Evolutionary conservation across 2,113 vertebrate genomes (phyloP).

Genomic region (Nematolebias whitei): DNA sequence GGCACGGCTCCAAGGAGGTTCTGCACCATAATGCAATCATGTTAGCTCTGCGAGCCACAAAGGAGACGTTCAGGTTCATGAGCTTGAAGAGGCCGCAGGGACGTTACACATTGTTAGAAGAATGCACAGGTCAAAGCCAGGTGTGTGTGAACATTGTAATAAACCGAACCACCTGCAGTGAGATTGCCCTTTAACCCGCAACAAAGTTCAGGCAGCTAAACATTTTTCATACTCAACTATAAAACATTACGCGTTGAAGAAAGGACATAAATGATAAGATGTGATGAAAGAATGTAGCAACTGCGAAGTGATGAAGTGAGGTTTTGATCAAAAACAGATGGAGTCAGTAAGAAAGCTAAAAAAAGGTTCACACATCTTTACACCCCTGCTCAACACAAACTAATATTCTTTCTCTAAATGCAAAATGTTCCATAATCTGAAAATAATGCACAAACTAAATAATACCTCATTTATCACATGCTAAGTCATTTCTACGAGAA

Average conservation of each 20-base stretch:
- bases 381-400: not conserved
- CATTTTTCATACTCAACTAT: conserved; percentile 25
- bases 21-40: conserved; percentile 59
- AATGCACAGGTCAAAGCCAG: conserved; percentile 63
- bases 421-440: not conserved
- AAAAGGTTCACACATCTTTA: not conserved
- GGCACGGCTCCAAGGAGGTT: conserved; percentile 54
- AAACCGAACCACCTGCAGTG: conserved; percentile 43
- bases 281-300: not conserved
- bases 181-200: conserved; percentile 41
- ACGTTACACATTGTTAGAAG: conserved; percentile 58
- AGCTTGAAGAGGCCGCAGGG: conserved; percentile 59
- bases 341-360: not conserved
- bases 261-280: not conserved
- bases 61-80: conserved; percentile 48
- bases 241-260: conserved; percentile 6
- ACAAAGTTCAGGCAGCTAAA: conserved; percentile 33
- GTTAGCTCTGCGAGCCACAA: conserved; percentile 50
- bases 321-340: conserved; percentile 28
- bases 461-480: not conserved
- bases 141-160: conserved; percentile 28
- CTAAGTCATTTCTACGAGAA: not conserved
- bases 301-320: not conserved
- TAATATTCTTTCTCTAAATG: not conserved
- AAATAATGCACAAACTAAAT: conserved; percentile 1